A percentile compares a stretch with the other conserved stretches of the same genome.
Evolutionary conservation across 1,140 invertebrate genomes (phyloP).

Genomic region (Drosophila sucinea): DNA sequence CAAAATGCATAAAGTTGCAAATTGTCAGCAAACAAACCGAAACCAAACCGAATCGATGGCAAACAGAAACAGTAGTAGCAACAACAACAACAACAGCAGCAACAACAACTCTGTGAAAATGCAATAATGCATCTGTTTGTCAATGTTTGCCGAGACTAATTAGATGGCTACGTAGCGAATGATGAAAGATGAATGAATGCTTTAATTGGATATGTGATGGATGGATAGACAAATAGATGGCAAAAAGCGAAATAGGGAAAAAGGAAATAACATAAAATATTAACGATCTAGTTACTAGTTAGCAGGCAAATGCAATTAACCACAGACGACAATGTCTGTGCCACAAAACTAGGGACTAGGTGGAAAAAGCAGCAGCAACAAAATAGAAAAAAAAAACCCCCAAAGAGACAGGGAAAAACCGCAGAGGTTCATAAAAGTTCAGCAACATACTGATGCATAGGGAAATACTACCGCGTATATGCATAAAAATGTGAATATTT

Average conservation of each 20-base stretch:
- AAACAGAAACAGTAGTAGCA: slow-evolving; percentile 11
- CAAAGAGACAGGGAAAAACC: not conserved
- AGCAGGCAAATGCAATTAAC: slow-evolving; percentile 18
- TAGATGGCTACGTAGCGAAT: slow-evolving; percentile 49
- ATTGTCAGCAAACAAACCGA: slow-evolving; percentile 50
- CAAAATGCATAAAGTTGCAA: slow-evolving; percentile 66
- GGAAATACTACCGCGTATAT: too few relatives aligned
- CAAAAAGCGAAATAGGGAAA: not conserved
- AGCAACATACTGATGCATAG: not conserved
- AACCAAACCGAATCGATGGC: slow-evolving; percentile 18
- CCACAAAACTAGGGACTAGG: not conserved
- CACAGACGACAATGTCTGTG: slow-evolving; percentile 10
- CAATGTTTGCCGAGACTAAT: slow-evolving; percentile 70
- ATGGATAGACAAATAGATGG: slow-evolving; percentile 42
- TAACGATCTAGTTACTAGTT: slow-evolving; percentile 6
- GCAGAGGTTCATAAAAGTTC: not conserved
- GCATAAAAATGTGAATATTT: not conserved
- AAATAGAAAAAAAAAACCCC: not conserved
- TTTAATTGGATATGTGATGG: slow-evolving; percentile 61
- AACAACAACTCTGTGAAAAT: slow-evolving; percentile 36
- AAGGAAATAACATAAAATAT: slow-evolving; percentile 9
- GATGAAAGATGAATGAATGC: slow-evolving; percentile 53
- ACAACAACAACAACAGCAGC: slow-evolving; percentile 8
- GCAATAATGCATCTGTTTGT: slow-evolving; percentile 68
- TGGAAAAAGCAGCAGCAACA: not conserved